Evolutionary conservation across 2,888 invertebrate genomes (phyloP), one percentile per base, ranked within the genome.

Genomic region (Drosophila helvetica): DNA sequence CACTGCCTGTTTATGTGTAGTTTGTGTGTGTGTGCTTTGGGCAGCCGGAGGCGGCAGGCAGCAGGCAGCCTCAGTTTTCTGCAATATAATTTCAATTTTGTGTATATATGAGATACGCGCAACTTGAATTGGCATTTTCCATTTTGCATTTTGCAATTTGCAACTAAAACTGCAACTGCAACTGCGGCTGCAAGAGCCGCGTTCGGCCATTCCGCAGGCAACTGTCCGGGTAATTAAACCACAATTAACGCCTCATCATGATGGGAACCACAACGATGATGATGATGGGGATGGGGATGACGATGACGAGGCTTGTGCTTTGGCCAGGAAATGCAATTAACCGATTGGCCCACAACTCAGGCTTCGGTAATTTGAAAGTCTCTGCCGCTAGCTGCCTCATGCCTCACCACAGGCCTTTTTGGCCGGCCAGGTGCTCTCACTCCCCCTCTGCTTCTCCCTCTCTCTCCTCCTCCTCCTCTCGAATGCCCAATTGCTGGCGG

Each of bases 301-400:
- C 17, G 56, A 42, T 60, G 50, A 55, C 47, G 63, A 68, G 57
- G 45, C 19, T 69, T 69, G 27, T 65, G 71, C 54, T 42, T 50
- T 27, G 62, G 64, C 60, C 87, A 87, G 89, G 89, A 88, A 85
- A 87, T 87, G 87, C 87, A 88, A 88, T 85, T 88, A 85, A 88
- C 87, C 83, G 87, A 83, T 83, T 83, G 87, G 85, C 83, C 85
- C 89, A 87, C 87, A 88, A 87, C 76, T 72, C 72, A 46, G 53
- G 22, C 43, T 22, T 25, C 46, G 17, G 68, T 65, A 56, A 81
- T 88, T 88, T 75, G 83, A 84, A 84, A 88, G 83, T 86, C 75
- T 71, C 64, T 54, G 50, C 42, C 12, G 54, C 43, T 57, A 18
- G 15, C 56, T 47, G 27, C 47, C 72, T 46, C 63, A 43, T 17